phyloP scores from a whole-genome alignment of 2,888 invertebrate species.

The Salticus scenicus region DNA sequence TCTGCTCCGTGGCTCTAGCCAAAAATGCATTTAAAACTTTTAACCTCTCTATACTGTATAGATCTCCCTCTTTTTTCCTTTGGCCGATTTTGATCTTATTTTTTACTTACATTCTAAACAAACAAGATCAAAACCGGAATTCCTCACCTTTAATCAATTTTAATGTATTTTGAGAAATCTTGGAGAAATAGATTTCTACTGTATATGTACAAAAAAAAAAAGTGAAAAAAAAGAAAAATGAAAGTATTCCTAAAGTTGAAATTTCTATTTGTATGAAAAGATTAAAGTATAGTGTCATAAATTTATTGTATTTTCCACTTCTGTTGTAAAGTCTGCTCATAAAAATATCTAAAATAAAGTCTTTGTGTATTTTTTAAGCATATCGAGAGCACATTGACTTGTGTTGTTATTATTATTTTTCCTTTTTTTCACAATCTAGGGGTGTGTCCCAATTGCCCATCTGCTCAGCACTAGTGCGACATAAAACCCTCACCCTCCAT shows the following conservation, averaged over 20 bases:
- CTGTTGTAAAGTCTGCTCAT: conserved; percentile 70
- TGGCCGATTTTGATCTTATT: conserved; percentile 33
- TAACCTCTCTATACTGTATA: conserved; percentile 63
- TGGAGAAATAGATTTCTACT: conserved; percentile 67
- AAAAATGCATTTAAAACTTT: conserved; percentile 69
- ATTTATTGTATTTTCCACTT: conserved; percentile 70
- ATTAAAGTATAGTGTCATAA: conserved; percentile 69
- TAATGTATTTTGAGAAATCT: conserved; percentile 70
- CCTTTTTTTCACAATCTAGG: too few relatives aligned
- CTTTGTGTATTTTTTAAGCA: conserved; percentile 12
- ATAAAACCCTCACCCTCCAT: too few relatives aligned
- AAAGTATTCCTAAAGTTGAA: conserved; percentile 68
- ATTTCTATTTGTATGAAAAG: conserved; percentile 70
- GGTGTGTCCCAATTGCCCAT: too few relatives aligned
- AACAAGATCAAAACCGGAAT: conserved; percentile 40
- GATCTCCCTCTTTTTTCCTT: conserved; percentile 30
- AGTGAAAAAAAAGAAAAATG: conserved; percentile 50
- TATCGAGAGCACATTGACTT: background rate
- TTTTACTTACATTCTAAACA: background rate
- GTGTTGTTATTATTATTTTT: too few relatives aligned
- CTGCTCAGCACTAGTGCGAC: too few relatives aligned
- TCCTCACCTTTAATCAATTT: conserved; percentile 64
- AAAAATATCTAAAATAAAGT: conserved; percentile 61
- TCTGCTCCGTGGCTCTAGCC: conserved; percentile 67
- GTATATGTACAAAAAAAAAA: conserved; percentile 68